Percentiles rank a stretch among this genome's conserved stretches.
These are phyloP conservation scores for Leptopilina boulardi DNA, from an alignment of 1,140 invertebrate genomes.

Conservation along the genomic window DNA sequence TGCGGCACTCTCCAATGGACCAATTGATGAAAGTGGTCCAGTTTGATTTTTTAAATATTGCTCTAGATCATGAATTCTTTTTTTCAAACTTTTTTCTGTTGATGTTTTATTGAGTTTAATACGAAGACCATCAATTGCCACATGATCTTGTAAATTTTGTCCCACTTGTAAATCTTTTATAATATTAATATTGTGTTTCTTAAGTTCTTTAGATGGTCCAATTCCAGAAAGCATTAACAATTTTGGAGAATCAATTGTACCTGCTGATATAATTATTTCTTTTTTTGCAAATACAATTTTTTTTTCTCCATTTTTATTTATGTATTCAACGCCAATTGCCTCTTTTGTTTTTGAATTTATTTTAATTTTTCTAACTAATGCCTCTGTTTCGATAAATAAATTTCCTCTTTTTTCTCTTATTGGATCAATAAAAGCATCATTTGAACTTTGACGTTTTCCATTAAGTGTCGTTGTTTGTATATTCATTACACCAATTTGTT, in stretches of 20 bases:
- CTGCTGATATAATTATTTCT: conserved; percentile 81
- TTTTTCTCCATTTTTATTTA: conserved; percentile 67
- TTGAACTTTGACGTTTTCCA: conserved; percentile 80
- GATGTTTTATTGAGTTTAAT: conserved; percentile 74
- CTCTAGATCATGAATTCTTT: conserved; percentile 76
- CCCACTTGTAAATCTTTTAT: conserved; percentile 81
- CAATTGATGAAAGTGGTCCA: conserved; percentile 65
- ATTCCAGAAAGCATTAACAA: conserved; percentile 78
- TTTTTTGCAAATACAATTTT: conserved; percentile 75
- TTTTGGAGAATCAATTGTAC: conserved; percentile 77
- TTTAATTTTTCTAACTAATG: conserved; percentile 82
- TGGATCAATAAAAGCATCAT: conserved; percentile 84
- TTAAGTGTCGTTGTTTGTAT: no score
- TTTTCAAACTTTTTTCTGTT: conserved; percentile 68
- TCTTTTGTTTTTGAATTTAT: conserved; percentile 82
- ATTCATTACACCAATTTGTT: conserved; percentile 78
- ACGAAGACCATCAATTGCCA: conserved; percentile 78
- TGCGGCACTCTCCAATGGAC: conserved; percentile 57
- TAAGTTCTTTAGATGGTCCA: conserved; percentile 75
- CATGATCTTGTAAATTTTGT: conserved; percentile 82
- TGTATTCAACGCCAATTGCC: conserved; percentile 82
- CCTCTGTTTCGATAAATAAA: conserved; percentile 81
- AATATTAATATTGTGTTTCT: conserved; percentile 72
- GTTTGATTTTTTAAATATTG: conserved; percentile 48
- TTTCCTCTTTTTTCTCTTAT: conserved; percentile 82